Base-by-base conservation (phyloP, 2,113 vertebrate species). In the Bettongia penicillata region DNA sequence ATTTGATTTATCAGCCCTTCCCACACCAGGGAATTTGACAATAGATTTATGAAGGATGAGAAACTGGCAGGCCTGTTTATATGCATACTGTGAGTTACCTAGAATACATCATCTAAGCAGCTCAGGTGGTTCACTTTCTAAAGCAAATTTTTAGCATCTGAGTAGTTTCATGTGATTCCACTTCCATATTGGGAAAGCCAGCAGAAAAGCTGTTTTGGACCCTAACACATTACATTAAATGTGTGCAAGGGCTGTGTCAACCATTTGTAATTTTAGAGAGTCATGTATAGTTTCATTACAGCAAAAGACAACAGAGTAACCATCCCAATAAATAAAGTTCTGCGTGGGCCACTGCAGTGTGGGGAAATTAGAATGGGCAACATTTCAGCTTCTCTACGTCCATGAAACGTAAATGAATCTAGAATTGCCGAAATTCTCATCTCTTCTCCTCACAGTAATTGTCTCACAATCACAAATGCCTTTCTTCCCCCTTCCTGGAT, bases 401-500 rank as follows among this genome's bases (percentile, higher is more conserved):
- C 93, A 95, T 90, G 43, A 98, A 98, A 97, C 91, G 47, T 77
- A 94, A 95, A n/a, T n/a, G n/a, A 97, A 98, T 92, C 95, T 50
- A 97, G 97, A 95, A 95, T 50, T 91, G 53, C 50, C 97, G 95
- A 97, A 95, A 98, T 96, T 94, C 96, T 96, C 84, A 92, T 98
- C 94, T 92, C 97, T 94, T 97, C 92, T 95, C 49, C 68, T 97
- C 96, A 95, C 96, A 97, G 94, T 97, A 98, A 98, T 97, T 96
- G 93, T 97, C 91, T 37, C 51, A 91, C 92, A 95, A 91, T 94
- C 97, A 96, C 97, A 95, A 98, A 98, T 93, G 93, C 95, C 97
- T 97, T 96, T 97, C 94, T 97, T 96, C 96, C 93, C 98, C 95
- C 93, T 98, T 98, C 98, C 97, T 98, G 97, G 96, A 98, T 98